phyloP scores from a whole-genome alignment of 2,888 invertebrate genomes.

The Aethes cnicana region DNA sequence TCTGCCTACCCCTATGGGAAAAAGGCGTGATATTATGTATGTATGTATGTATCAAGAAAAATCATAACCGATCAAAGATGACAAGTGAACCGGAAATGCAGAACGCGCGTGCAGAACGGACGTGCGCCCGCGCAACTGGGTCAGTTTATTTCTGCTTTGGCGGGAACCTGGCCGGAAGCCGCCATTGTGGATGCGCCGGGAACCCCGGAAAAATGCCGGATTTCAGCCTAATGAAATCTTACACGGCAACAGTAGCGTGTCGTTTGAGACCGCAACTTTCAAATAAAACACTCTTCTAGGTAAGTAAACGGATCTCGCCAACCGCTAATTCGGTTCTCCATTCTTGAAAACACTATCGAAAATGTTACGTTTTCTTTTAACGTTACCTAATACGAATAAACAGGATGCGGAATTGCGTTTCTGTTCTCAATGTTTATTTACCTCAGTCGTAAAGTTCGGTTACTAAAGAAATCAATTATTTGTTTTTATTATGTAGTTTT shows the following conservation, averaged over 20 bases:
- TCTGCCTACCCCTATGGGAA: too few relatives aligned
- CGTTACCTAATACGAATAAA: constrained; percentile 47
- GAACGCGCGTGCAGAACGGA: constrained; percentile 68
- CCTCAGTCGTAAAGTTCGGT: constrained; percentile 46
- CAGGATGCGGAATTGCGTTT: constrained; percentile 48
- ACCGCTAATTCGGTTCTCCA: constrained; percentile 52
- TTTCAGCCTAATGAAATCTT: constrained; percentile 78
- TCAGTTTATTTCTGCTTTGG: constrained; percentile 82
- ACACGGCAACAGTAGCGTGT: constrained; percentile 61
- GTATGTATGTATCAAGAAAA: constrained; percentile 39
- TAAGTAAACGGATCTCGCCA: constrained; percentile 60
- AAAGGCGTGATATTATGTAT: too few relatives aligned
- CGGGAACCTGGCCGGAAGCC: constrained; percentile 81
- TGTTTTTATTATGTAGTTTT: constrained; percentile 46
- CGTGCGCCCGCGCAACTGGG: constrained; percentile 74
- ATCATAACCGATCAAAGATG: constrained; percentile 76
- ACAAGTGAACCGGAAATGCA: constrained; percentile 79
- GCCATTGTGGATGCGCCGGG: constrained; percentile 79
- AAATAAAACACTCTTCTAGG: constrained; percentile 50
- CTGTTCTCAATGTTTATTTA: constrained; percentile 42
- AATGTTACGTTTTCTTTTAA: constrained; percentile 56
- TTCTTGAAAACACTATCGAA: constrained; percentile 52
- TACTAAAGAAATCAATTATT: constrained; percentile 48
- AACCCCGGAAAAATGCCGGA: constrained; percentile 79
- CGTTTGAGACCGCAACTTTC: constrained; percentile 38